These are phyloP conservation scores for Neogale vison DNA, from an alignment of 2,113 vertebrate species.

Conservation along the genomic window DNA sequence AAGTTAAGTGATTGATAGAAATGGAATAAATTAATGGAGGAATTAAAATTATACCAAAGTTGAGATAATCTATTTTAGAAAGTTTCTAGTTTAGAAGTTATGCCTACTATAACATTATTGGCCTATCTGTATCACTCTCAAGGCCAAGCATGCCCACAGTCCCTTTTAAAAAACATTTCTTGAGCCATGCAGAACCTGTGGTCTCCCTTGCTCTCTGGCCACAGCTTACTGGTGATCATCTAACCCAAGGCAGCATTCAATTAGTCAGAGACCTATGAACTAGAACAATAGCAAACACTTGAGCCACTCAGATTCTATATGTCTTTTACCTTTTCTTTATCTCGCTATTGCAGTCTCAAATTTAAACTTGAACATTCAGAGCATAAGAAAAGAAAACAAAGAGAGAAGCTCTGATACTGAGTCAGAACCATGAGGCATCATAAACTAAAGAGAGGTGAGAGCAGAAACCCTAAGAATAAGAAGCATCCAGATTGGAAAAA, in stretches of 20 bases:
- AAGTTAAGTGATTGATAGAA: background rate
- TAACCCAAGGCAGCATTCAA: background rate
- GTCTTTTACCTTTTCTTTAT: background rate
- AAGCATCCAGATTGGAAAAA: background rate
- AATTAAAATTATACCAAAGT: background rate
- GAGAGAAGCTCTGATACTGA: background rate
- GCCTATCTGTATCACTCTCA: background rate
- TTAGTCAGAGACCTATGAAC: background rate
- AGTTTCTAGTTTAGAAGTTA: background rate
- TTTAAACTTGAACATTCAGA: slow-evolving; percentile 34
- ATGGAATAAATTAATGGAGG: background rate
- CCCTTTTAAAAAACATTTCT: background rate
- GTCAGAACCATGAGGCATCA: background rate
- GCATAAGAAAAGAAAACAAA: background rate
- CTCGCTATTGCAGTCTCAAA: background rate
- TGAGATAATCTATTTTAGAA: slow-evolving; percentile 3
- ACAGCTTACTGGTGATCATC: background rate
- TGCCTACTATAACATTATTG: background rate
- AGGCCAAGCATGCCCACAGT: background rate
- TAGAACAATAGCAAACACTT: background rate
- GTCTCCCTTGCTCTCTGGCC: background rate
- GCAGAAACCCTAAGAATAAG: background rate
- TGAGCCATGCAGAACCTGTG: background rate
- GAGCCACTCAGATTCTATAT: background rate
- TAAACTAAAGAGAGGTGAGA: background rate